Conservation (phyloP, 2,888 invertebrate species). For the Cinara cedri region DNA sequence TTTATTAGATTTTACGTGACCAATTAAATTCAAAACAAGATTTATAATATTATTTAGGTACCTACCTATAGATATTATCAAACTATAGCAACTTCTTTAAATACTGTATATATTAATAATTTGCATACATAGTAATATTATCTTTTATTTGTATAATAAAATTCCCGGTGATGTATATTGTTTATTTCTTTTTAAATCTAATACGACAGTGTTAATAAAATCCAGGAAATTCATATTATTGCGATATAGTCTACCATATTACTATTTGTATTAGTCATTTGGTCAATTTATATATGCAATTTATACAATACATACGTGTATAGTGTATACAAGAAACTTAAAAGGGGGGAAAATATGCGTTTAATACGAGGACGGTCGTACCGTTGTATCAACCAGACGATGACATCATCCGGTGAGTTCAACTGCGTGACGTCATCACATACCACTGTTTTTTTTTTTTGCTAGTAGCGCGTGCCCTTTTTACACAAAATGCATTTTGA, state of each 20-base stretch:
- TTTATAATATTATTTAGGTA: neutral
- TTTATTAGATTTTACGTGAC: neutral
- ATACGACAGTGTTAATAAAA: neutral
- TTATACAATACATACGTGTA: neutral
- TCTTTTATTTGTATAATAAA: neutral
- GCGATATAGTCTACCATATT: neutral
- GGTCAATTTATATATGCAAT: conserved; percentile 23
- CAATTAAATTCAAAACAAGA: neutral
- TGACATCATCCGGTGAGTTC: conserved; percentile 54
- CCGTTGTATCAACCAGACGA: conserved; percentile 49
- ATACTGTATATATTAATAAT: neutral
- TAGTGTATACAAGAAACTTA: neutral
- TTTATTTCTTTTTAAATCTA: neutral
- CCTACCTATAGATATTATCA: too few relatives aligned
- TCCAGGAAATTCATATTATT: conserved; percentile 7
- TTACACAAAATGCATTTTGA: conserved; percentile 24
- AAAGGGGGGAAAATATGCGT: conserved; percentile 26
- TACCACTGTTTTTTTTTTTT: conserved; percentile 41
- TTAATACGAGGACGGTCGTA: conserved; percentile 49
- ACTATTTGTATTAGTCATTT: conserved; percentile 51
- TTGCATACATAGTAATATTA: neutral
- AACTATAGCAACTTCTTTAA: too few relatives aligned
- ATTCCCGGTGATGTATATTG: neutral
- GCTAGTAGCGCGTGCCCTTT: conserved; percentile 16
- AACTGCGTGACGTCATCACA: conserved; percentile 51